A percentile compares a stretch with the other conserved stretches of the same genome.
Evolutionary conservation across 2,797 vertebrate species (phyloP).

Genomic region (Neoniphon sammara): DNA sequence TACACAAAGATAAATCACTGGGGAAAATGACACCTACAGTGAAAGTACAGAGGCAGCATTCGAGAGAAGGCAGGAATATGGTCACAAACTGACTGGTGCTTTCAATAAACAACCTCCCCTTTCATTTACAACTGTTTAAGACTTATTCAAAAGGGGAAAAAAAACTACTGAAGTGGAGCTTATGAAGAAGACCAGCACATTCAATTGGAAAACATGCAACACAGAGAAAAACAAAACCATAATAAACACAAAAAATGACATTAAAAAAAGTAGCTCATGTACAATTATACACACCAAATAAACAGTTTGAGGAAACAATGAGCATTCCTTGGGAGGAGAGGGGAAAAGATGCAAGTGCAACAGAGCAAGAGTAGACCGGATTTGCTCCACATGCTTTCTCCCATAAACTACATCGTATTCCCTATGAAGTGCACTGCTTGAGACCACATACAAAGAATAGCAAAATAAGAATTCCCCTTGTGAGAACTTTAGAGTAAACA

Average conservation of each 20-base stretch:
- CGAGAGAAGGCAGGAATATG: conserved; percentile 1
- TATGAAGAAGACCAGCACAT: conserved; percentile 73
- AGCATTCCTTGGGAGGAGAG: conserved; percentile 15
- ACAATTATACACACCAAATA: conserved; percentile 89
- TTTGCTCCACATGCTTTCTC: conserved; percentile 37
- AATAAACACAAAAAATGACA: conserved; percentile 68
- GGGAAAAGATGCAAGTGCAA: conserved; percentile 57
- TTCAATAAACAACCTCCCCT: conserved; percentile 34
- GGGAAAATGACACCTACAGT: conserved; percentile 1
- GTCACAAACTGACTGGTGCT: conserved; percentile 34
- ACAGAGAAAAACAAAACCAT: conserved; percentile 44
- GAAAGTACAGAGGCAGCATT: conserved; percentile 29
- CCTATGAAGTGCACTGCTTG: conserved; percentile 6
- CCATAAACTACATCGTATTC: conserved; percentile 9
- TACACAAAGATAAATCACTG: conserved; percentile 31
- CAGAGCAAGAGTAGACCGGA: conserved; percentile 14
- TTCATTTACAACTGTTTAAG: conserved; percentile 51
- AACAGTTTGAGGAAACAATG: conserved; percentile 36
- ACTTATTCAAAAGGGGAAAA: conserved; percentile 42
- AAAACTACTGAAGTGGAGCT: conserved; percentile 28
- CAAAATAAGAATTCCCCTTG: conserved; percentile 8
- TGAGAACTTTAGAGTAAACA: background rate
- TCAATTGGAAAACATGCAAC: conserved; percentile 84
- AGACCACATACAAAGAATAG: conserved; percentile 9
- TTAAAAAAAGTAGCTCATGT: conserved; percentile 84